Evolutionary conservation across 2,888 invertebrate genomes (phyloP), one percentile per base, ranked within the genome.

Genomic region (Schizaphis graminum): DNA sequence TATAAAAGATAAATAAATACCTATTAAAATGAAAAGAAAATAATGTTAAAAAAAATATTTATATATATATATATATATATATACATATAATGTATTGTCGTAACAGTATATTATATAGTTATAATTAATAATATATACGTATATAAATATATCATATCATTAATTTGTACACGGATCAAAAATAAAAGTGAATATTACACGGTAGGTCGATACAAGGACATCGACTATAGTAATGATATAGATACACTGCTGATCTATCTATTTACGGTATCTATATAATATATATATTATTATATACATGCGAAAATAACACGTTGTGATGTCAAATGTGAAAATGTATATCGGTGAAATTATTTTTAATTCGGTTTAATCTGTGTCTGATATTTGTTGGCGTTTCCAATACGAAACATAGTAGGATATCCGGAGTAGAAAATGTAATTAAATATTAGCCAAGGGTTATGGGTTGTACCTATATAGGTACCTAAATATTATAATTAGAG

Each of bases 391-490:
- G 49, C 28, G 87, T 77, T 77, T 77, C 77, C 47, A 49, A 49
- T n/a, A 87, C n/a, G 49, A 1, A n/a, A 87, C 49, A 87, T n/a
- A 77, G 21, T 35, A 49, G 87, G 87, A 87, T 47, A 87, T n/a
- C 87, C 49, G 49, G 44, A 87, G 44, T 87, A 28, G 87, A 87
- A 87, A 87, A 87, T n/a, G n/a, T n/a, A 87, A 87, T 87, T 49
- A 87, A 87, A n/a, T 47, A 87, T 87, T 87, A 87, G 87, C 87
- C 16, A 49, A 87, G 87, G 87, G n/a, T 47, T 49, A 87, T 44
- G 44, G 28, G 28, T 67, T 26, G 26, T 35, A 13, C 44, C 44
- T 35, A 77, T 41, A 85, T 85, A n/a, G n/a, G n/a, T n/a, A 44
- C 85, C 41, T 44, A 11, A 77, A 35, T 35, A 77, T 77, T 77